These are phyloP conservation scores for Dicerorhinus sumatrensis DNA, from an alignment of 2,113 vertebrate genomes.

Conservation along the genomic window DNA sequence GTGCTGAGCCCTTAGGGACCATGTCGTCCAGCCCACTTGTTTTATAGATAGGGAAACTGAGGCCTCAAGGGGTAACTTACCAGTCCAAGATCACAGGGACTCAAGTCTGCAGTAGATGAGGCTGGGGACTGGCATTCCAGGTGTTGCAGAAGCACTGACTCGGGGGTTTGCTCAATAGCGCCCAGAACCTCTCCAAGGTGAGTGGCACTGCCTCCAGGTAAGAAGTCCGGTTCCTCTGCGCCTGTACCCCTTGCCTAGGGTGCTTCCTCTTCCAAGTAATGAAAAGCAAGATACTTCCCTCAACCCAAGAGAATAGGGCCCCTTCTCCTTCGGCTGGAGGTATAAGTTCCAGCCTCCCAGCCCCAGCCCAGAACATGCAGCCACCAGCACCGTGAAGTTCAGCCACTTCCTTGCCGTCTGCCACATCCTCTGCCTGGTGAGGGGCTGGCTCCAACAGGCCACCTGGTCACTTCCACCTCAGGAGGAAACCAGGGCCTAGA, in stretches of 20 bases:
- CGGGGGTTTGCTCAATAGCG: not conserved
- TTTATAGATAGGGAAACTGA: not conserved
- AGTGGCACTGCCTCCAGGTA: not conserved
- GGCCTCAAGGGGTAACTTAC: no score
- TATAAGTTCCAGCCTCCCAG: not conserved
- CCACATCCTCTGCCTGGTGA: not conserved
- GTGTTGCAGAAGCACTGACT: not conserved
- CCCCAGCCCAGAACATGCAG: not conserved
- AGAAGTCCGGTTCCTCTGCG: not conserved
- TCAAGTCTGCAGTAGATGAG: not conserved
- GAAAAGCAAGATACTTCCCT: not conserved
- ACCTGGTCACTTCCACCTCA: not conserved
- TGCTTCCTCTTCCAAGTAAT: constrained; percentile 12
- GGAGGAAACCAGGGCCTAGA: not conserved
- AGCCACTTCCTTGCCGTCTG: not conserved
- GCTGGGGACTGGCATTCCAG: not conserved
- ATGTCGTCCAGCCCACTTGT: not conserved
- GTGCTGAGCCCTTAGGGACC: not conserved
- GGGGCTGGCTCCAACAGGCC: not conserved
- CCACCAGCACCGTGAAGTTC: not conserved
- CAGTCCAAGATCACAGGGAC: not conserved
- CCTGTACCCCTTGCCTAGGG: not conserved
- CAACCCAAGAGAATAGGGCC: no score
- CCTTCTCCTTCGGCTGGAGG: not conserved
- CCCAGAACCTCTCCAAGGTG: not conserved